Evolutionary conservation across 1,140 invertebrate species (phyloP), one percentile per base, ranked within the genome.

Genomic region (Drosophila lowei): DNA sequence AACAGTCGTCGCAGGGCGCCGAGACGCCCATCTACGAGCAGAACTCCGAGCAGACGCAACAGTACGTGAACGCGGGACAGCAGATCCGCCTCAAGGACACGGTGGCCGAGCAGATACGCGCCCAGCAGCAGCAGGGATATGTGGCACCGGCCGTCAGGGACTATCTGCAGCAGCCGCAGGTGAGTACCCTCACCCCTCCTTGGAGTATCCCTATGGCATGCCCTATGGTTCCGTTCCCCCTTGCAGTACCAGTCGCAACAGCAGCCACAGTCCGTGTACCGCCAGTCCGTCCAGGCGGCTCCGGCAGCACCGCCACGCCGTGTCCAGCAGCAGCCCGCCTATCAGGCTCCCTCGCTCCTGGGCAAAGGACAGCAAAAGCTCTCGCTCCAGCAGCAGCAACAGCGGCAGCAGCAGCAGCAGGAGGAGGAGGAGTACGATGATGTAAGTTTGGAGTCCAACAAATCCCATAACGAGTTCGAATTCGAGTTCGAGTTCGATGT

Each of bases 351-450:
- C 13, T 43, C 86, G 58, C 68, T 74, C 57, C 66, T 75, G 21
- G 50, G 80, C 78, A 90, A 90, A 46, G 78, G 78, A 79, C 81
- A 86, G 64, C 65, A 72, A 61, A 76, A 86, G 59, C 70, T 81
- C 38, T 59, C 57, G 60, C 18, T 34, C 5, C 58, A 56, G 49
- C 72, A 75, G 18, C 79, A 63, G 42, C 63, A 73, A 47, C 75
- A 77, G 52, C 77, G 77, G 8, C 74, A 74, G 38, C 61, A 77
- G 52, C 77, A 81, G 8, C 74, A 77, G 38, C 61, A 83, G 63
- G 90, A 90, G 67, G 90, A 91, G 75, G 90, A 90, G 67, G 76
- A 90, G 25, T 90, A 90, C 64, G 90, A 91, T 90, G 90, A 91
- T 74, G 90, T 91, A 90, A 91, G 90, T 91, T 50, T 57, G 13